These are phyloP conservation scores for Drosophila siamana DNA, from an alignment of 2,888 invertebrate species.

Conservation along the genomic window DNA sequence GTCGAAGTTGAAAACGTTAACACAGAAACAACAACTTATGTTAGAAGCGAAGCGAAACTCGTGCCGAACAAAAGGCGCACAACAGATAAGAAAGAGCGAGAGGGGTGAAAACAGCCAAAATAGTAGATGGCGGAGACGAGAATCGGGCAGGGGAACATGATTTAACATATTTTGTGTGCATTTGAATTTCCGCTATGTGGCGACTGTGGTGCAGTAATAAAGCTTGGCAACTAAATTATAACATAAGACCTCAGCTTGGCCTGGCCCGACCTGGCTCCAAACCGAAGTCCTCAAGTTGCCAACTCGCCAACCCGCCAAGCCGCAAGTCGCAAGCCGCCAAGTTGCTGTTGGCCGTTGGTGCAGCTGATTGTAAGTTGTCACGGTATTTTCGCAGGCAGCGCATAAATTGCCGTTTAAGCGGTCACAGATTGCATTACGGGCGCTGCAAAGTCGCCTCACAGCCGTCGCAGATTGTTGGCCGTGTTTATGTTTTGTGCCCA, in stretches of 20 bases:
- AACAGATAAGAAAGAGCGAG: conserved; percentile 4
- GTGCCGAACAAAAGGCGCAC: conserved; percentile 66
- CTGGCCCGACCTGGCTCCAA: conserved; percentile 21
- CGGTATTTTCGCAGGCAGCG: conserved; percentile 77
- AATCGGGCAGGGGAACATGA: conserved; percentile 9
- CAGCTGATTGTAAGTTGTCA: conserved; percentile 81
- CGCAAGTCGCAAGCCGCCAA: conserved; percentile 10
- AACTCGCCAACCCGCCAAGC: conserved; percentile 7
- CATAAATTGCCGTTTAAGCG: conserved; percentile 79
- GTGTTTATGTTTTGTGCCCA: conserved; percentile 49
- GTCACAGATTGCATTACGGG: conserved; percentile 59
- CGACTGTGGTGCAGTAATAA: conserved; percentile 62
- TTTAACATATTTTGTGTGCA: conserved; percentile 75
- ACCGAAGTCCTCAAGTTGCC: neutral
- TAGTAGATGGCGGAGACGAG: neutral
- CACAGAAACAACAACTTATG: conserved; percentile 46
- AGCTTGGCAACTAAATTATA: conserved; percentile 76
- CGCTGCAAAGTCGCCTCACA: too few relatives aligned
- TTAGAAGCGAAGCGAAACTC: conserved; percentile 68
- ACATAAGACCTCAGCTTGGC: conserved; percentile 60
- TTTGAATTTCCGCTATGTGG: conserved; percentile 79
- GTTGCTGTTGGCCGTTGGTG: conserved; percentile 27
- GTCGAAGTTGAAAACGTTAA: conserved; percentile 29
- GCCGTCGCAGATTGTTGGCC: conserved; percentile 6
- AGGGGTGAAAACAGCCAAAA: neutral